Evolutionary conservation across 2,797 vertebrate species (phyloP), one percentile per base, ranked within the genome.

Genomic region (Microtus agrestis): DNA sequence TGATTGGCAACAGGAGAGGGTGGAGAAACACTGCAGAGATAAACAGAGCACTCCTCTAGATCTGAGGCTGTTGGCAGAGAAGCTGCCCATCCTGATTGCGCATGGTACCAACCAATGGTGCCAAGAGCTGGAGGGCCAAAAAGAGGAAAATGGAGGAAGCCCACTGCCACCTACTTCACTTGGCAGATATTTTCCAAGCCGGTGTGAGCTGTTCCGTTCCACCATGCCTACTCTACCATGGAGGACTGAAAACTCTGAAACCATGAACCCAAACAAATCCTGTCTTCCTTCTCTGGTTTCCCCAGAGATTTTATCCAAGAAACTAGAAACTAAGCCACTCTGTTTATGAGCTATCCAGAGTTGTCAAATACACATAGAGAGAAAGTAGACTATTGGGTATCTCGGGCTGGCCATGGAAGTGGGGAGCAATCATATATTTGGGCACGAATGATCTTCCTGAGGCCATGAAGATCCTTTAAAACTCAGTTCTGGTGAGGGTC

Each of bases 391-490:
- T 89, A 65, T 46, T 61, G 17, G 5, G 34, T 17, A 8, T 56
- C n/a, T 78, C 73, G 5, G 67, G 27, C 11, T 86, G 43, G 51
- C 27, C 51, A 59, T 61, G 17, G 10, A 34, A 92, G 69, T 4
- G 34, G 21, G 48, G 9, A 69, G 89, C 74, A 87, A 91, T 48
- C 43, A 14, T 25, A 73, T 59, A 74, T 65, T 74, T 59, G 17
- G 31, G 19, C 21, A 43, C 12, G n/a, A 77, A 69, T 21, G 23
- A 67, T 92, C 77, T 54, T 61, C 79, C 12, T 89, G 48, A 37
- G 40, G 6, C 85, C 61, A 85, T 51, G 21, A 91, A 93, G 61
- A 93, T 48, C 1, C 73, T 77, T 69, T 80, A 92, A 90, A 88
- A 48, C 9, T 92, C 43, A 34, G 77, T 82, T 92, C 87, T 69